Evolutionary conservation across 2,797 vertebrate species (phyloP), one percentile per base, ranked within the genome.

Genomic region (Picus viridis): DNA sequence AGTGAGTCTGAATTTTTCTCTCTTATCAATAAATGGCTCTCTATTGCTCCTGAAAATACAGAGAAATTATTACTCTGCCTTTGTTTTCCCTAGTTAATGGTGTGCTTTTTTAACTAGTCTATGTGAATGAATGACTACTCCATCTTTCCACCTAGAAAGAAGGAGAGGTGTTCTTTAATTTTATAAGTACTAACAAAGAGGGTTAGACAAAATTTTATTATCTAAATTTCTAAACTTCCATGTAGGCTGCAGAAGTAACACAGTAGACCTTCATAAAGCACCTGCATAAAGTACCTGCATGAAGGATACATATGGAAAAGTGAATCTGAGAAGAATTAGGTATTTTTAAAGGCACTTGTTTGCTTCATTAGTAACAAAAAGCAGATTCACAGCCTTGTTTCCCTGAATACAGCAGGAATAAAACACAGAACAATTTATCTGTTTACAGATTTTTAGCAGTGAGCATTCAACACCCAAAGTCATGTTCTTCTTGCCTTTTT

Each of bases 1-100:
- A 97, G 99, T 99, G 96, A 98, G 98, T 98, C 77, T 77, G 59
- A 76, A 53, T 70, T 70, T 54, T 7, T 59, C 57, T 86, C 32
- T 84, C 10, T 81, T 76, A 36, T 4, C 8, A 24, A 0, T 32
- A 11, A 27, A 67, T 36, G 16, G 8, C 2, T 69, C 9, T 68
- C 10, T 76, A 2, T 68, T 65, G 6, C 8, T 78, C 24, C 30
- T 5, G 54, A 80, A 72, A 73, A 65, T 17, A 6, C 0, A 32
- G 8, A 20, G 41, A 53, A 54, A 11, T 15, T 65, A 63, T 81
- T 77, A 63, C 57, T 90, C 43, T 76, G 22, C 23, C 12, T 70
- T 76, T 68, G 12, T n/a, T 89, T 92, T 64, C 71, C 30, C 11
- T 70, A 10, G 79, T 71, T 62, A 58, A 89, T 39, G 5, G 2